Evolutionary conservation across 2,888 invertebrate species (phyloP), one percentile per base, ranked within the genome.

Genomic region (Melanophora roralis): DNA sequence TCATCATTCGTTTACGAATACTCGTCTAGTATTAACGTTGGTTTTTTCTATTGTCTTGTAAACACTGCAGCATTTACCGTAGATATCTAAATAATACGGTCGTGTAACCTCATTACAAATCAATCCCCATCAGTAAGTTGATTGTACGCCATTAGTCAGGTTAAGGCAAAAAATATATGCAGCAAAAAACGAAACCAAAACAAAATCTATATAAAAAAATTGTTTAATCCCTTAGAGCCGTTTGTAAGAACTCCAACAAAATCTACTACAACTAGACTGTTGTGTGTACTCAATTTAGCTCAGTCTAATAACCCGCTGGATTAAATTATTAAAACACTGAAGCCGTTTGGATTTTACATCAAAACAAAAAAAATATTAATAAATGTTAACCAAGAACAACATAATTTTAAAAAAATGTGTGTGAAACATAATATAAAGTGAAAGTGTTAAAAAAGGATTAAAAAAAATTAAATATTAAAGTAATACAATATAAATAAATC

Each of bases 261-360:
- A 68, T 45, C 73, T 23, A 59, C 49, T 43, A 47, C 43, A 34
- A 32, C 51, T 38, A 55, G n/a, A 45, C 55, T 45, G 43, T 43
- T 43, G 43, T 43, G 53, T 47, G 19, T n/a, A 59, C 3, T 34
- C 19, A 57, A 47, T 51, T 74, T 53, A 69, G 78, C 57, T 68
- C 76, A 87, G 83, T 85, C 86, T 87, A 88, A 88, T 88, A 88
- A 87, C 87, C 85, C 84, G 83, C 84, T 85, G 88, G 88, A 87
- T 88, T 88, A 88, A 86, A 86, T 85, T 87, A 87, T 88, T 88
- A 88, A 86, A 85, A 85, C 85, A 85, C 82, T 85, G 84, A 86
- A 87, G 86, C 87, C 86, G 85, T 81, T 85, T 83, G 85, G 85
- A 86, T 85, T 86, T 85, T 78, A 81, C 51, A 64, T 65, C 49